phyloP scores from a whole-genome alignment of 2,888 invertebrate species.

The Xylocampa areola region DNA sequence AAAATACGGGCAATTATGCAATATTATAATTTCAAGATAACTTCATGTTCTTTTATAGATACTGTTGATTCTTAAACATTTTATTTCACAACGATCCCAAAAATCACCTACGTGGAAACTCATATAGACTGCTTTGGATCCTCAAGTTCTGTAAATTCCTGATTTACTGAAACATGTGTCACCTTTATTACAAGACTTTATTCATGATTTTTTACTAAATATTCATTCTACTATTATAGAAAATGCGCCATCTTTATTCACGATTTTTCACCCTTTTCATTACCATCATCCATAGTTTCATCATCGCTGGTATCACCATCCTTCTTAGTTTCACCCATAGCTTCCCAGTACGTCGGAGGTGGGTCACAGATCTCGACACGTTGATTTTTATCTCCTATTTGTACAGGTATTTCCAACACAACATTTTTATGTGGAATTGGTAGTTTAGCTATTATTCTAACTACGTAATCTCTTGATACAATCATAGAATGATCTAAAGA shows the following conservation, averaged over 20 bases:
- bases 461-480: conserved; percentile 59
- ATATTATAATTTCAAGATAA: no score
- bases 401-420: conserved; percentile 60
- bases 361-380: conserved; percentile 34
- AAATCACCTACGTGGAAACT: no score
- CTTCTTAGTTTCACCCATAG: conserved; percentile 49
- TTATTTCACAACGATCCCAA: no score
- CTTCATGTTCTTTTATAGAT: no score
- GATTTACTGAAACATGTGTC: background rate
- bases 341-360: conserved; percentile 67
- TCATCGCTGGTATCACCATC: conserved; percentile 31
- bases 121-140: no score
- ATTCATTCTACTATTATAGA: no score
- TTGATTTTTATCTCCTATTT: conserved; percentile 56
- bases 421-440: conserved; percentile 65
- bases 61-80: no score
- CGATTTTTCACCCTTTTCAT: no score
- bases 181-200: background rate
- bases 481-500: conserved; percentile 63
- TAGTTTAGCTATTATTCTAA: conserved; percentile 55
- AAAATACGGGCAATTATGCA: no score
- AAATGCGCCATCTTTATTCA: no score
- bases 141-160: background rate
- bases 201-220: conserved; percentile 4
- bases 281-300: no score